Evolutionary conservation across 2,888 invertebrate genomes (phyloP).

Genomic region (Cosmopolites sordidus): DNA sequence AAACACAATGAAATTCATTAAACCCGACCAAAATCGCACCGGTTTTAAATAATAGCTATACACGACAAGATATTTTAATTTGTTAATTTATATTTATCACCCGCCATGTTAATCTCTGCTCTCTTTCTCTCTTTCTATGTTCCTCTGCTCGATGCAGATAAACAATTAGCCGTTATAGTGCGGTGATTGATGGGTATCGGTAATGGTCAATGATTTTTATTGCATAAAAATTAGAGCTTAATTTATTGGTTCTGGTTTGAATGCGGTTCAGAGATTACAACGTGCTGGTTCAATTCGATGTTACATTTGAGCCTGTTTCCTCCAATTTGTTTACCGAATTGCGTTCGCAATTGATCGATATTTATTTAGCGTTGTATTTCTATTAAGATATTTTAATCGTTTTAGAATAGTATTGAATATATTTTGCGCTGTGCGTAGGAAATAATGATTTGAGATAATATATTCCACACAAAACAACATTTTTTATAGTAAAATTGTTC

Average conservation of each 20-base stretch:
- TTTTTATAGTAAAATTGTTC: no score
- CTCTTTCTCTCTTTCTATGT: neutral
- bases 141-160: constrained; percentile 1
- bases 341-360: no score
- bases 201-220: constrained; percentile 22
- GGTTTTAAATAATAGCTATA: constrained; percentile 7
- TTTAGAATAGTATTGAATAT: no score
- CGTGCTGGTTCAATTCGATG: neutral
- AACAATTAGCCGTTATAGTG: constrained; percentile 14
- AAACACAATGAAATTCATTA: constrained; percentile 10
- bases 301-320: no score
- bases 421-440: no score
- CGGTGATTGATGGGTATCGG: constrained; percentile 9
- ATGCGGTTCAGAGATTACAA: constrained; percentile 9
- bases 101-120: neutral
- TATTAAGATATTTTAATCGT: no score
- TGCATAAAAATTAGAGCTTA: constrained; percentile 15
- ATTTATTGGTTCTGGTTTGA: constrained; percentile 5
- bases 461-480: no score
- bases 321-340: no score
- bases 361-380: no score
- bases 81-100: constrained; percentile 16
- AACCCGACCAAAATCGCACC: constrained; percentile 4
- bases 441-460: no score
- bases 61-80: constrained; percentile 15